Percentiles rank a stretch among this genome's conserved stretches.
Conservation (phyloP, 2,113 vertebrate genomes). For the Saguinus imperator region DNA sequence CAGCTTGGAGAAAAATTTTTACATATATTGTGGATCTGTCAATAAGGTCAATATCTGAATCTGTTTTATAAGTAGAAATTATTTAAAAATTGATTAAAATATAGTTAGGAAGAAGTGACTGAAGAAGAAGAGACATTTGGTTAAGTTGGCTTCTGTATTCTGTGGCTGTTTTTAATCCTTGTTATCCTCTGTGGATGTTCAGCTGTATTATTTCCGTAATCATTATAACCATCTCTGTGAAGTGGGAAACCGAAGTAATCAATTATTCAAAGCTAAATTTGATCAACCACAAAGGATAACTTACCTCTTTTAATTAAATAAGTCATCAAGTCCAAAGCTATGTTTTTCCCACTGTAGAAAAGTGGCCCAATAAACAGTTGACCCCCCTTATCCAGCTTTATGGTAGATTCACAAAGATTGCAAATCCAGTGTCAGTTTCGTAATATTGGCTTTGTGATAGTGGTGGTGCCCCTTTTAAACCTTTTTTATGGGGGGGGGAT, state of each 20-base stretch:
- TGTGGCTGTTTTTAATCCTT: neutral
- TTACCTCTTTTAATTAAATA: conserved; percentile 27
- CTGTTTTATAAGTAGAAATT: neutral
- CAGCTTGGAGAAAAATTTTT: neutral
- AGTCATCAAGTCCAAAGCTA: neutral
- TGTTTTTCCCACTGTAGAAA: neutral
- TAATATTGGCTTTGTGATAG: neutral
- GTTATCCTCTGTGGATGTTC: neutral
- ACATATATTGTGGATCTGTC: neutral
- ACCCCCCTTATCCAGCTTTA: neutral
- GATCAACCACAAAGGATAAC: neutral
- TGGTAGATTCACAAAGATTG: neutral
- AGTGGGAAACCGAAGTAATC: conserved; percentile 5
- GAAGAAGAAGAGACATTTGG: neutral
- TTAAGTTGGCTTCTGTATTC: neutral
- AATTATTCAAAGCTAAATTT: conserved; percentile 51
- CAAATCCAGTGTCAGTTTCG: neutral
- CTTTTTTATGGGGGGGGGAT: neutral
- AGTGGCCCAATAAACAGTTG: neutral
- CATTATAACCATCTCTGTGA: conserved; percentile 2
- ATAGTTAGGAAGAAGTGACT: neutral
- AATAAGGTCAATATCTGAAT: neutral
- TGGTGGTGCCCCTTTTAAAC: neutral
- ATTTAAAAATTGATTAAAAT: neutral
- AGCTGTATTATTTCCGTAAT: conserved; percentile 4